A percentile compares a stretch with the other conserved stretches of the same genome.
Conservation (phyloP, 2,888 invertebrate species). For the Harpagoxenus sublaevis region DNA sequence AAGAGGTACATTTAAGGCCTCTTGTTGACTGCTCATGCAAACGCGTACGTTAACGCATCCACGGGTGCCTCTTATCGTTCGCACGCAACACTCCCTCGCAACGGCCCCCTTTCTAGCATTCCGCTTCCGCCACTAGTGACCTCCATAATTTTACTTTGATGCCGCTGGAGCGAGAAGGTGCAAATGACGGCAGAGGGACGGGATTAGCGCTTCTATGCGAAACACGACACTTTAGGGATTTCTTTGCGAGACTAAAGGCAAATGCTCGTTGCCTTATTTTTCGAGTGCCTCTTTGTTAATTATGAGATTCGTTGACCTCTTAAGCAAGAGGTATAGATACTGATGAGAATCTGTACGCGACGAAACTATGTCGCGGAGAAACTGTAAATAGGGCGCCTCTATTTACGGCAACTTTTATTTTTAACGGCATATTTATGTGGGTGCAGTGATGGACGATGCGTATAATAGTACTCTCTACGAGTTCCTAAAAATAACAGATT, state of each 20-base stretch:
- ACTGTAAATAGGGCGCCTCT: slow-evolving; percentile 5
- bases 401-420: slow-evolving; percentile 32
- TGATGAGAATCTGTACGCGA: not conserved
- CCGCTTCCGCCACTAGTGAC: slow-evolving; percentile 62
- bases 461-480: slow-evolving; percentile 11
- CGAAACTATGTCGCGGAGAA: not conserved
- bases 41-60: slow-evolving; percentile 43
- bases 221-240: slow-evolving; percentile 69
- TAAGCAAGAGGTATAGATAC: not conserved
- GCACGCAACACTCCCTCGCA: slow-evolving; percentile 43
- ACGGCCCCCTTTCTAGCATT: slow-evolving; percentile 44
- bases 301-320: slow-evolving; percentile 26
- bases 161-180: slow-evolving; percentile 55
- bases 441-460: not conserved
- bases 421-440: slow-evolving; percentile 11
- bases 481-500: slow-evolving; percentile 20
- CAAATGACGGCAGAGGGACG: slow-evolving; percentile 56
- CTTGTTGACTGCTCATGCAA: slow-evolving; percentile 34
- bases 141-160: slow-evolving; percentile 71
- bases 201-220: slow-evolving; percentile 65
- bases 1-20: slow-evolving; percentile 18
- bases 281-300: slow-evolving; percentile 50
- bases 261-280: slow-evolving; percentile 39
- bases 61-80: slow-evolving; percentile 33
- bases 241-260: slow-evolving; percentile 49